A percentile compares a stretch with the other conserved stretches of the same genome.
These are phyloP conservation scores for Oncorhynchus keta DNA, from an alignment of 2,113 vertebrate genomes.

Conservation along the genomic window DNA sequence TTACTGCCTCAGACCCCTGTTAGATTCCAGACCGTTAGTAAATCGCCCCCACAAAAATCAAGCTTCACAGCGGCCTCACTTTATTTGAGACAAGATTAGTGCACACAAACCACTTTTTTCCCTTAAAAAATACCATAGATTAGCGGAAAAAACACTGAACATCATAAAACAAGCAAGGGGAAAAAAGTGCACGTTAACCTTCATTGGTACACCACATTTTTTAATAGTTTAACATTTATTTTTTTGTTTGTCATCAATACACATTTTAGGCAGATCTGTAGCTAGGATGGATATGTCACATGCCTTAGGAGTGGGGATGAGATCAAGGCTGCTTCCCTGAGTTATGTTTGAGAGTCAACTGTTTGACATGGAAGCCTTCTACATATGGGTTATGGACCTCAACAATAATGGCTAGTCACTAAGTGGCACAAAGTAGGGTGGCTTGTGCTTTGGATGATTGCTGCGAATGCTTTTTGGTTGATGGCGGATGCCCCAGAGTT, in stretches of 20 bases:
- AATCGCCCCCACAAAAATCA: constrained; percentile 53
- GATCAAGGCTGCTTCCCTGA: constrained; percentile 83
- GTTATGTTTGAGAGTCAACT: constrained; percentile 37
- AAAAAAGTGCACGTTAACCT: constrained; percentile 68
- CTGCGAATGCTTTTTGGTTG: constrained; percentile 25
- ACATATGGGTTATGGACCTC: constrained; percentile 30
- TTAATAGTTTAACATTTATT: constrained; percentile 57
- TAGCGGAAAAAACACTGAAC: constrained; percentile 69
- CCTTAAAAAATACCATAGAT: constrained; percentile 67
- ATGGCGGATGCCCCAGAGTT: constrained; percentile 14
- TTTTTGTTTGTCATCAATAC: constrained; percentile 51
- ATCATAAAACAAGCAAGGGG: constrained; percentile 70
- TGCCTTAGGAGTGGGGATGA: constrained; percentile 50
- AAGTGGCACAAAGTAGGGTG: constrained; percentile 29
- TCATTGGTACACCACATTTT: constrained; percentile 63
- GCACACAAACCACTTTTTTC: constrained; percentile 67
- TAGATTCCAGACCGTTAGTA: constrained; percentile 46
- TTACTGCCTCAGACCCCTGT: constrained; percentile 18
- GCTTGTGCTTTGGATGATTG: constrained; percentile 59
- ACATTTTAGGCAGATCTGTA: constrained; percentile 56
- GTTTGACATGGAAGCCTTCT: background rate
- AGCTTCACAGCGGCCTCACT: constrained; percentile 69
- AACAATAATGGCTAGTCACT: constrained; percentile 13
- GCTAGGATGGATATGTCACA: constrained; percentile 53
- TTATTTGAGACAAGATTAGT: constrained; percentile 71